A percentile compares a stretch with the other conserved stretches of the same genome.
Conservation (phyloP, 1,140 invertebrate genomes). For the Lepidotrigona ventralis region DNA sequence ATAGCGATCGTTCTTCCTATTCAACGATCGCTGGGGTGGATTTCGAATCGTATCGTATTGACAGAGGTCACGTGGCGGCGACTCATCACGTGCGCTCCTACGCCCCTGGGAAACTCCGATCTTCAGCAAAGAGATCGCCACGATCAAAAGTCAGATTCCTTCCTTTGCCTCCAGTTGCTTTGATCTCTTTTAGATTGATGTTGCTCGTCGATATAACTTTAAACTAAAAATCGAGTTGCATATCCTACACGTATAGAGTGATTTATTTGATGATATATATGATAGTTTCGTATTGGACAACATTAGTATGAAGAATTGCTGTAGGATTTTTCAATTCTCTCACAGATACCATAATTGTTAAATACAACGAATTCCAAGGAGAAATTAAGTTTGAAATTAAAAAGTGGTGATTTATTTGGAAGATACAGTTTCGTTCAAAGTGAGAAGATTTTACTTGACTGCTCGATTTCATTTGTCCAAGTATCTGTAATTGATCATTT, state of each 20-base stretch:
- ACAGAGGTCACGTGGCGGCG: constrained; percentile 69
- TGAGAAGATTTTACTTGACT: too few species aligned
- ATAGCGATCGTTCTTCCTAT: constrained; percentile 42
- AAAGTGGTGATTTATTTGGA: too few species aligned
- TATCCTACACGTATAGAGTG: not conserved
- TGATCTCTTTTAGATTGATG: not conserved
- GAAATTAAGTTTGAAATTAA: too few species aligned
- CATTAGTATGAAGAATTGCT: too few species aligned
- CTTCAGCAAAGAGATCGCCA: not conserved
- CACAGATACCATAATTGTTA: too few species aligned
- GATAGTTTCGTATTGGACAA: too few species aligned
- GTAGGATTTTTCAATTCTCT: too few species aligned
- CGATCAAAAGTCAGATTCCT: constrained; percentile 2
- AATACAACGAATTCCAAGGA: too few species aligned
- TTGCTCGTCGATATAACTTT: not conserved
- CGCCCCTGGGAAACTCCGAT: constrained; percentile 57
- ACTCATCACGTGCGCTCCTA: constrained; percentile 26
- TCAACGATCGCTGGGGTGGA: constrained; percentile 26
- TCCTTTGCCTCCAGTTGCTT: not conserved
- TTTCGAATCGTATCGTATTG: constrained; percentile 65
- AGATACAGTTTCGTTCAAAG: too few species aligned
- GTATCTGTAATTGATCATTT: too few species aligned
- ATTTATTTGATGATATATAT: not conserved
- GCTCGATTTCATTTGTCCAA: too few species aligned
- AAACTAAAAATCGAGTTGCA: not conserved